Base-by-base conservation (phyloP, 2,797 vertebrate species). In the Geotrypetes seraphini region DNA sequence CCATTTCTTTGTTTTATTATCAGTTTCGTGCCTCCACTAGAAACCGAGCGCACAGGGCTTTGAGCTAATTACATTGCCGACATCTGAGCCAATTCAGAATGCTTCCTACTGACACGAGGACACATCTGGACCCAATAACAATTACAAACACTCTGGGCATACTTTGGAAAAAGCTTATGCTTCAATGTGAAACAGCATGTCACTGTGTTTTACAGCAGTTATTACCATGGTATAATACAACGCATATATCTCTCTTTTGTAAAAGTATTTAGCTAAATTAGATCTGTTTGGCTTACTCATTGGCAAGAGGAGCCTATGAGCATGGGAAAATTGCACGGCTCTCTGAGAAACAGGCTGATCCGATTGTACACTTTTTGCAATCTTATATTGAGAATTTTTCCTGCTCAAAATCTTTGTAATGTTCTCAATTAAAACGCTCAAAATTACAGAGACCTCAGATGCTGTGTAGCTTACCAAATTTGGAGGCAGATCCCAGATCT, bases 91-190 rank as follows among this genome's bases (percentile, higher is more conserved):
- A 79, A 71, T 43, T 55, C 57, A 52, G 58, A 47, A 50, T 69
- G 65, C 54, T 74, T 67, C 66, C 56, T 6, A 50, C 54, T 77
- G 75, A 81, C 73, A 72, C 65, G 67, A 38, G 56, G 64, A 55
- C 62, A 71, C 71, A 79, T 79, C 72, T 77, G 74, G 67, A 63
- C 69, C 68, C 65, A 70, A 74, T 81, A 79, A 78, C 74, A 78
- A 73, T 80, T 77, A 79, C 70, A 73, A 75, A 79, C 69, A 71
- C 69, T 74, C 68, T 60, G 60, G 66, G 66, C 56, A 63, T 69
- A 66, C 75, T 75, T 77, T 68, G 59, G 62, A 63, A 65, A 55
- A 60, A 69, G 60, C 71, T 80, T 74, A 69, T 60, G 60, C 76
- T 79, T 73, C 69, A 64, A 55, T 49, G 61, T 60, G 73, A 74